Evolutionary conservation across 2,113 vertebrate genomes (phyloP).

Genomic region (Carassius carassius): DNA sequence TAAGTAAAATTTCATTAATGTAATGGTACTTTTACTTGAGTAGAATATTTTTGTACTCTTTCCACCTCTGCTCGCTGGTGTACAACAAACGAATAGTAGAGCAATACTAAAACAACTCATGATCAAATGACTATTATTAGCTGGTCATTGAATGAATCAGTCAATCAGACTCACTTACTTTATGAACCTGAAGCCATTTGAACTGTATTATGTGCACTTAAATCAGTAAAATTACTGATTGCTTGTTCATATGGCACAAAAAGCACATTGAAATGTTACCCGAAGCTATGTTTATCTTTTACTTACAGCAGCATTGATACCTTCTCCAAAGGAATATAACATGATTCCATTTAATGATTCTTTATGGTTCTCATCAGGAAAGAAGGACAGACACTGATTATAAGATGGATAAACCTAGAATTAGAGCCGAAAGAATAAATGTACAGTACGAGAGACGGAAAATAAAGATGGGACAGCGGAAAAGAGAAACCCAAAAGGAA

Average conservation of each 20-base stretch:
- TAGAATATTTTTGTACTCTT: too few species aligned
- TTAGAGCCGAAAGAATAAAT: constrained; percentile 25
- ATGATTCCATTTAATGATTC: not conserved
- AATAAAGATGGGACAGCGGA: constrained; percentile 29
- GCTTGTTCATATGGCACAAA: not conserved
- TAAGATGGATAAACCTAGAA: constrained; percentile 66
- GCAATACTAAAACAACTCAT: too few species aligned
- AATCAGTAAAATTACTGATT: not conserved
- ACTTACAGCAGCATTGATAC: not conserved
- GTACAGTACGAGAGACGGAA: constrained; percentile 20
- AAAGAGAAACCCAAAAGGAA: constrained; percentile 12
- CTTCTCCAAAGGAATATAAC: not conserved
- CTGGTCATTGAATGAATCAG: too few species aligned
- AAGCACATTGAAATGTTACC: not conserved
- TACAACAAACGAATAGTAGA: too few species aligned
- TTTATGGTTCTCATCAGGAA: not conserved
- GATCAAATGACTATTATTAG: too few species aligned
- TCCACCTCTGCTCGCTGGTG: too few species aligned
- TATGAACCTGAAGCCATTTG: not conserved
- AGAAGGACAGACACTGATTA: not conserved
- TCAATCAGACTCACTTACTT: too few species aligned
- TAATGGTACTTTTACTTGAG: too few species aligned
- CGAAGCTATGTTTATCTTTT: not conserved
- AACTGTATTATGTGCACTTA: not conserved
- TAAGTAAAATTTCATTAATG: too few species aligned